Evolutionary conservation across 2,888 invertebrate species (phyloP).

Genomic region (Alloscopus bannaensis): DNA sequence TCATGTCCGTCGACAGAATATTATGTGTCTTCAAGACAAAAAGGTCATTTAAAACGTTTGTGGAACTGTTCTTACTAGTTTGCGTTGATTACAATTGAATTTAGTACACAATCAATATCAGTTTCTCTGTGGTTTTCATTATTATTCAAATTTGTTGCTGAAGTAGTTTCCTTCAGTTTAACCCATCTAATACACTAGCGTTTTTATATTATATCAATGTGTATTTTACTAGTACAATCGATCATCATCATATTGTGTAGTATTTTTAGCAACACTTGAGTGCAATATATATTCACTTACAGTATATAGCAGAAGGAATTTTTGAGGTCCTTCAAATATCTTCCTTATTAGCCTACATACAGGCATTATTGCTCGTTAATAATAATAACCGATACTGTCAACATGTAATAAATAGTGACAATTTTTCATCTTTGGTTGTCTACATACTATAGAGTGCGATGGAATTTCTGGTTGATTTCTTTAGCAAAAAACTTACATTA

Average conservation of each 20-base stretch:
- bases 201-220: constrained; percentile 9
- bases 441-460: constrained; percentile 18
- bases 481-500: constrained; percentile 12
- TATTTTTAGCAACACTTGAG: constrained; percentile 11
- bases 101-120: neutral
- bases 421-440: constrained; percentile 1
- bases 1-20: constrained; percentile 14
- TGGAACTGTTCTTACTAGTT: constrained; percentile 5
- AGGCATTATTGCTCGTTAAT: no score
- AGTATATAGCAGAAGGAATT: constrained; percentile 42
- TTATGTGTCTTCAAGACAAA: constrained; percentile 5
- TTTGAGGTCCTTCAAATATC: constrained; percentile 36
- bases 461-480: constrained; percentile 53
- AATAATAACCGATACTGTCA: neutral
- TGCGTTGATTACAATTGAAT: no score
- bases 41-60: neutral
- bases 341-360: constrained; percentile 58
- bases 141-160: neutral
- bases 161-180: neutral
- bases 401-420: constrained; percentile 28
- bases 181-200: neutral
- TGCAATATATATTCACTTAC: no score
- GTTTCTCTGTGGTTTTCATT: neutral
- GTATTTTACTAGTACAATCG: neutral
- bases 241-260: neutral